A percentile compares a stretch with the other conserved stretches of the same genome.
These are phyloP conservation scores for Eremophila alpestris DNA, from an alignment of 2,797 vertebrate genomes.

Conservation along the genomic window DNA sequence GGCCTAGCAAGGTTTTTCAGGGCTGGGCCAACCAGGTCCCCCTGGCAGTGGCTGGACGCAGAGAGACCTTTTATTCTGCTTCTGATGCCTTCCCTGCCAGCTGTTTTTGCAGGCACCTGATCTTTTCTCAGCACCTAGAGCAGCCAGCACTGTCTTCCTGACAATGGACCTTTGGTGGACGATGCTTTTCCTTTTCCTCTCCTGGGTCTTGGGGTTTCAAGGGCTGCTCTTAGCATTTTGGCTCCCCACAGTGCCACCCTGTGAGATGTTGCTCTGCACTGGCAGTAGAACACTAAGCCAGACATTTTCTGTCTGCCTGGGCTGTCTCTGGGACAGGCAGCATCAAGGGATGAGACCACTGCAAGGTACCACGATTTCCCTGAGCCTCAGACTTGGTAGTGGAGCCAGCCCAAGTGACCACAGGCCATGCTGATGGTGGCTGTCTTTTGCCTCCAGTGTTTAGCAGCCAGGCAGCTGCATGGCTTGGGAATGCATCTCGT, in stretches of 20 bases:
- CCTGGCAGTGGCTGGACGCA: background rate
- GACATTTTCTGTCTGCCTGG: background rate
- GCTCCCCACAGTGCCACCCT: background rate
- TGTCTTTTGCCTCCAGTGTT: background rate
- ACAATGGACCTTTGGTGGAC: rapidly evolving
- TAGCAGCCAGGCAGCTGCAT: background rate
- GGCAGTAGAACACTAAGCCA: background rate
- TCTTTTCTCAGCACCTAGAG: background rate
- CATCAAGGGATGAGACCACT: background rate
- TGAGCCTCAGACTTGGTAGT: background rate
- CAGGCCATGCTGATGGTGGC: background rate
- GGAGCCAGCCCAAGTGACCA: background rate
- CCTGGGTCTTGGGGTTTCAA: background rate
- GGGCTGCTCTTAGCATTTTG: background rate
- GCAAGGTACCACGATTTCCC: background rate
- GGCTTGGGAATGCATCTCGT: background rate
- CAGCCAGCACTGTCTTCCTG: background rate
- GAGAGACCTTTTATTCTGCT: background rate
- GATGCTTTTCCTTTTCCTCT: background rate
- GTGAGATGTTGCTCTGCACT: background rate
- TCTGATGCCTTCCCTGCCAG: background rate
- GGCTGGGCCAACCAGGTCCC: rapidly evolving
- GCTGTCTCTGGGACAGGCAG: background rate
- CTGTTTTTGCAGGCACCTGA: background rate
- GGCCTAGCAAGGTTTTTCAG: background rate